phyloP scores from a whole-genome alignment of 2,888 invertebrate genomes.

The Parnassius smintheus region DNA sequence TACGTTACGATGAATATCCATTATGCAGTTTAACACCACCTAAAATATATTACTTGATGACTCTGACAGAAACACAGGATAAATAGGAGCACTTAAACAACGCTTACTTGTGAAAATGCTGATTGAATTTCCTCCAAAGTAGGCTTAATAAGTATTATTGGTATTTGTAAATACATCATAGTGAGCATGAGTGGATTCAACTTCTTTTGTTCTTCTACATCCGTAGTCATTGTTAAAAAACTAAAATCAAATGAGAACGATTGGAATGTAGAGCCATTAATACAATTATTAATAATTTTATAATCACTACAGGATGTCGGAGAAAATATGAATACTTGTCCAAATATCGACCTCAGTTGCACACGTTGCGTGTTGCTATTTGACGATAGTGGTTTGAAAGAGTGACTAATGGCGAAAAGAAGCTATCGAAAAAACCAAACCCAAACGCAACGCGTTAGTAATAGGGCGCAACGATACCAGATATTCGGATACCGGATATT shows the following conservation, averaged over 20 bases:
- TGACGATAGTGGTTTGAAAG: no score
- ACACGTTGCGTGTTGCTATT: no score
- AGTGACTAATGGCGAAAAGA: no score
- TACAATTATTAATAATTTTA: no score
- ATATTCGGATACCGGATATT: no score
- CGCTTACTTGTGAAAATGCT: slow-evolving; percentile 80
- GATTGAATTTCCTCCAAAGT: slow-evolving; percentile 87
- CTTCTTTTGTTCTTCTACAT: slow-evolving; percentile 71
- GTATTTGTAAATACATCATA: slow-evolving; percentile 84
- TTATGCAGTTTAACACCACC: slow-evolving; percentile 83
- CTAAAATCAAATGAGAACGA: slow-evolving; percentile 40
- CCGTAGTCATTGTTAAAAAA: slow-evolving; percentile 72
- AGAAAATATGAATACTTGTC: no score
- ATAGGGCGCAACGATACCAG: no score
- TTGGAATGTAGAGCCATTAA: no score
- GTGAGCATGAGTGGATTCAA: slow-evolving; percentile 82
- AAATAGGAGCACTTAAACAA: background rate
- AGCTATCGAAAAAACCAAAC: no score
- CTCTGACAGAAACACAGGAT: background rate
- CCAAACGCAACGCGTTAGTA: no score
- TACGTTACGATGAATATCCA: slow-evolving; percentile 87
- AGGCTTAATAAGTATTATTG: slow-evolving; percentile 82
- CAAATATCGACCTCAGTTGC: no score
- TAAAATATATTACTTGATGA: slow-evolving; percentile 29
- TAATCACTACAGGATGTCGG: no score